These are phyloP conservation scores for Actinernus sp. DNA, from an alignment of 92 coral and sea anemone species.

Conservation along the genomic window DNA sequence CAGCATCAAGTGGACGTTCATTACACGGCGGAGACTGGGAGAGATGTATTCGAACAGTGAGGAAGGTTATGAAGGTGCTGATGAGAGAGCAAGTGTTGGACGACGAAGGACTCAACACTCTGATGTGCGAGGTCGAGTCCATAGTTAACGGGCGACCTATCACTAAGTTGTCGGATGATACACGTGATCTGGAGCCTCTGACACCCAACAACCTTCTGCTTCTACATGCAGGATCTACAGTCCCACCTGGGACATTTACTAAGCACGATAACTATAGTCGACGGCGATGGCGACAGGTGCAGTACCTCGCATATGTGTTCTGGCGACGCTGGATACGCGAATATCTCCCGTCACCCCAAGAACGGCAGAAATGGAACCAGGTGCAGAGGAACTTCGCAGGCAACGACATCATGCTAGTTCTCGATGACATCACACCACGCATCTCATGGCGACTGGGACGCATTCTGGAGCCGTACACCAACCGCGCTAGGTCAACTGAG, in stretches of 20 bases:
- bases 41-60: conserved; percentile 43
- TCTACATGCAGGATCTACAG: too few species aligned
- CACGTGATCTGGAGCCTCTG: too few species aligned
- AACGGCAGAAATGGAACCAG: conserved; percentile 4
- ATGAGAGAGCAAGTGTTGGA: conserved; percentile 28
- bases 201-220: too few species aligned
- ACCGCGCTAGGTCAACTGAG: neutral
- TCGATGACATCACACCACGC: neutral
- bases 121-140: conserved; percentile 33
- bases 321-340: conserved; percentile 45
- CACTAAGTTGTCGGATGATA: conserved; percentile 18
- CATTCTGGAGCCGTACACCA: neutral
- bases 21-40: conserved; percentile 59
- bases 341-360: conserved; percentile 27
- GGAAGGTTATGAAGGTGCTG: conserved; percentile 15
- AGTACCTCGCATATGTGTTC: conserved; percentile 32
- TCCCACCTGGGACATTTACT: conserved; percentile 26
- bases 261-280: conserved; percentile 36
- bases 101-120: conserved; percentile 24
- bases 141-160: conserved; percentile 45
- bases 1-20: conserved; percentile 42
- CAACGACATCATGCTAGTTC: neutral
- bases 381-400: neutral
- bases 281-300: conserved; percentile 46
- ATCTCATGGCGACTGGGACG: neutral